Evolutionary conservation across 2,113 vertebrate species (phyloP).

Genomic region (Hepsetus odoe): DNA sequence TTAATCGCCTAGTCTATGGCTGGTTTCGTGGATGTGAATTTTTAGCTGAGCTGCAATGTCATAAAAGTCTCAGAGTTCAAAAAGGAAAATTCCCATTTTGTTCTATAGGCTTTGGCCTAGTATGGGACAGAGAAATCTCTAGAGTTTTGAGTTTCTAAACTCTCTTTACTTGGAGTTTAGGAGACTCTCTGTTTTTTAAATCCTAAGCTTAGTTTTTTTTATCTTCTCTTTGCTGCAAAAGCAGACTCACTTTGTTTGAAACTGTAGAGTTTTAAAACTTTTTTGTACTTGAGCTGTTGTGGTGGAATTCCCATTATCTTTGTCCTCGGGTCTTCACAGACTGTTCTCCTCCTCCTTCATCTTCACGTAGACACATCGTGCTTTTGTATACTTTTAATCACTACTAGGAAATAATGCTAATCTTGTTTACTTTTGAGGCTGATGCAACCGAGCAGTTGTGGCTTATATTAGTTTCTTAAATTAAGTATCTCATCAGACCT

Average conservation of each 20-base stretch:
- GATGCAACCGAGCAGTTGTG: slow-evolving; percentile 24
- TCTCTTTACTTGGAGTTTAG: not conserved
- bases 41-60: too few species aligned
- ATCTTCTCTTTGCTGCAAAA: not conserved
- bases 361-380: slow-evolving; percentile 2
- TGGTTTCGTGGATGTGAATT: too few species aligned
- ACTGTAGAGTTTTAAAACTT: slow-evolving; percentile 9
- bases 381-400: slow-evolving; percentile 24
- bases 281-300: slow-evolving; percentile 32
- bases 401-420: slow-evolving; percentile 10
- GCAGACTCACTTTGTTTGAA: not conserved
- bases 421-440: slow-evolving; percentile 18
- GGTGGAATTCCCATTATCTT: slow-evolving; percentile 35
- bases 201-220: not conserved
- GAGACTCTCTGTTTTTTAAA: too few species aligned
- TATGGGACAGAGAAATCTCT: too few species aligned
- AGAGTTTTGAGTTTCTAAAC: not conserved
- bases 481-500: slow-evolving; percentile 45
- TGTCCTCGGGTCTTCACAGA: slow-evolving; percentile 23
- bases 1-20: too few species aligned
- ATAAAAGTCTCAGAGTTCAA: too few species aligned
- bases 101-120: too few species aligned
- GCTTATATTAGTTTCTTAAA: slow-evolving; percentile 41
- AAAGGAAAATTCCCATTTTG: too few species aligned
- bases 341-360: slow-evolving; percentile 5